These are phyloP conservation scores for Diaperis boleti DNA, from an alignment of 2,888 invertebrate species.

Conservation along the genomic window DNA sequence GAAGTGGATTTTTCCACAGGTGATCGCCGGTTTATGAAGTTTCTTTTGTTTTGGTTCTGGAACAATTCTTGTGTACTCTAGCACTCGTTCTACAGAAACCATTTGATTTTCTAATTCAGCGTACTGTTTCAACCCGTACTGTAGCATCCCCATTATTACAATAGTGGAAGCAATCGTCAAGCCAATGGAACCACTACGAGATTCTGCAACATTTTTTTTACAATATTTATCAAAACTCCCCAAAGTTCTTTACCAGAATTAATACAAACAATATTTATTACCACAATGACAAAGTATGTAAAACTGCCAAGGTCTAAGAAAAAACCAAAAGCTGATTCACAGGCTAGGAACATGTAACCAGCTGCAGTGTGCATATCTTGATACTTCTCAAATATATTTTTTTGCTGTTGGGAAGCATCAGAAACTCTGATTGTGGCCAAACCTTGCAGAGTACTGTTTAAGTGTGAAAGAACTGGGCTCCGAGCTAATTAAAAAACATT, in stretches of 20 bases:
- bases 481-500: not conserved
- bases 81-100: conserved; percentile 72
- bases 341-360: conserved; percentile 76
- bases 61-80: conserved; percentile 69
- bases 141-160: conserved; percentile 79
- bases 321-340: conserved; percentile 80
- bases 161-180: conserved; percentile 86
- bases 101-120: conserved; percentile 73
- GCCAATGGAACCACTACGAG: conserved; percentile 56
- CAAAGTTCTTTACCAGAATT: conserved; percentile 64
- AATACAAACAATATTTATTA: conserved; percentile 70
- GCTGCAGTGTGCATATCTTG: conserved; percentile 79
- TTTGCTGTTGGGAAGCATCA: conserved; percentile 73
- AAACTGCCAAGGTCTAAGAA: conserved; percentile 70
- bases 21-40: not conserved
- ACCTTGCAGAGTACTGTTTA: conserved; percentile 80
- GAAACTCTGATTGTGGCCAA: conserved; percentile 82
- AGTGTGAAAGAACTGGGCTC: not conserved
- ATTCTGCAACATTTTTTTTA: conserved; percentile 45
- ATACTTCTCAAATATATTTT: conserved; percentile 73
- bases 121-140: conserved; percentile 83
- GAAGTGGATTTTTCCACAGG: too few species aligned
- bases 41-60: conserved; percentile 47
- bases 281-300: conserved; percentile 60
- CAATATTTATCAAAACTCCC: not conserved